Percentiles rank a stretch among this genome's conserved stretches.
Conservation (phyloP, 2,888 invertebrate genomes). For the Spodoptera exigua region DNA sequence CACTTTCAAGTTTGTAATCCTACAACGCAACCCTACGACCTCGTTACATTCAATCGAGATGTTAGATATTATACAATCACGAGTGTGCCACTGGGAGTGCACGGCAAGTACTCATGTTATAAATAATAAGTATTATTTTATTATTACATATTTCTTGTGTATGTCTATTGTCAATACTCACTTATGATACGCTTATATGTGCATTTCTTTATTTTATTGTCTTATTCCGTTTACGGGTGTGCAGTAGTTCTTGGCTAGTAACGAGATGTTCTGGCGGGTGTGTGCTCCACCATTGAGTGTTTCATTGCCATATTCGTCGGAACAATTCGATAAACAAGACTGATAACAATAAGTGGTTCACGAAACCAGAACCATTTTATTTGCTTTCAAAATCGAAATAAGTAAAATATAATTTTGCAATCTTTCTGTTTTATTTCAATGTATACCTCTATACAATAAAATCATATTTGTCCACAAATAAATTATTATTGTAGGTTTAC, state of each 20-base stretch:
- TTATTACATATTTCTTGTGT: conserved; percentile 6
- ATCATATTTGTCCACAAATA: no score
- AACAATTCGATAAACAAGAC: conserved; percentile 37
- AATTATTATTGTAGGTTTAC: no score
- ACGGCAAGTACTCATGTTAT: not conserved
- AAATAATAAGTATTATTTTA: not conserved
- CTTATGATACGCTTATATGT: not conserved
- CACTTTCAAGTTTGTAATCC: not conserved
- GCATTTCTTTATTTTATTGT: conserved; percentile 4
- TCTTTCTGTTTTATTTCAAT: conserved; percentile 17
- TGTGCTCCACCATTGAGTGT: not conserved
- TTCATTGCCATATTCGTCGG: not conserved
- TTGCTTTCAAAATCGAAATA: conserved; percentile 37
- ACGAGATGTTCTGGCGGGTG: conserved; percentile 5
- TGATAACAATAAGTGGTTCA: conserved; percentile 45
- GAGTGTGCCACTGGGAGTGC: not conserved
- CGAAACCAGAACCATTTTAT: conserved; percentile 14
- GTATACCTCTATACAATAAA: no score
- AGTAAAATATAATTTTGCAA: conserved; percentile 36
- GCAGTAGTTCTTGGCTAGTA: conserved; percentile 12
- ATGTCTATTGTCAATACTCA: conserved; percentile 8
- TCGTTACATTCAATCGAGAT: conserved; percentile 5
- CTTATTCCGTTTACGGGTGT: conserved; percentile 15
- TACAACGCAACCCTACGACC: conserved; percentile 1
- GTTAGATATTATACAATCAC: not conserved